These are phyloP conservation scores for Diplolepis rosae DNA, from an alignment of 2,888 invertebrate genomes.

Conservation along the genomic window DNA sequence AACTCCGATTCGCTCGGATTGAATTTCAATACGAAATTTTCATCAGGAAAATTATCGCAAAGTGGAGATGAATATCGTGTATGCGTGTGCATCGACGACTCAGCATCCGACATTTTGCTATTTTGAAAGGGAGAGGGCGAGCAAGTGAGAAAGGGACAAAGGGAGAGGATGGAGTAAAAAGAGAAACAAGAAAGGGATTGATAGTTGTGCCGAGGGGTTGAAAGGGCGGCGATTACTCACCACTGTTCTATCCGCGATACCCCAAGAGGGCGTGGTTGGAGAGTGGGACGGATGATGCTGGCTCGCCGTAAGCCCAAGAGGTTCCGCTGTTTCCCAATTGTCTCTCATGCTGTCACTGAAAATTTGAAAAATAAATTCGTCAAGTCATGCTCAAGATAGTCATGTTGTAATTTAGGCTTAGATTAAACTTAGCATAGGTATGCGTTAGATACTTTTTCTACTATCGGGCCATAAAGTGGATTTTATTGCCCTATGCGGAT, in stretches of 20 bases:
- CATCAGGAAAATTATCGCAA: no score
- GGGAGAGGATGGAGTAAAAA: neutral
- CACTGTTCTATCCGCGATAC: constrained; percentile 51
- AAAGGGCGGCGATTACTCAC: constrained; percentile 50
- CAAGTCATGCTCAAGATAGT: neutral
- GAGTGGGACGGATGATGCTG: constrained; percentile 41
- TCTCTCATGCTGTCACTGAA: constrained; percentile 54
- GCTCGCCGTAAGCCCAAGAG: constrained; percentile 46
- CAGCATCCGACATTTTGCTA: constrained; percentile 8
- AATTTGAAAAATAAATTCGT: neutral
- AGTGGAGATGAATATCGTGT: no score
- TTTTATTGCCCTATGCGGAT: no score
- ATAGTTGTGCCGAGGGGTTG: constrained; percentile 6
- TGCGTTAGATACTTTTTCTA: no score
- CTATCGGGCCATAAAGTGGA: no score
- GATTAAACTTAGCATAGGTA: no score
- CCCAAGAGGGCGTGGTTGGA: constrained; percentile 65
- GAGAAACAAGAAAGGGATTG: constrained; percentile 2
- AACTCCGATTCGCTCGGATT: no score
- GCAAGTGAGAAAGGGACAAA: neutral
- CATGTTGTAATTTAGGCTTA: neutral
- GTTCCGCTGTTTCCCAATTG: constrained; percentile 55
- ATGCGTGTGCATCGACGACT: neutral
- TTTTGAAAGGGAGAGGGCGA: neutral
- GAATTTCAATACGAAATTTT: no score